Base-by-base conservation (phyloP, 2,888 invertebrate genomes). In the Scelioninae gen. 1 region DNA sequence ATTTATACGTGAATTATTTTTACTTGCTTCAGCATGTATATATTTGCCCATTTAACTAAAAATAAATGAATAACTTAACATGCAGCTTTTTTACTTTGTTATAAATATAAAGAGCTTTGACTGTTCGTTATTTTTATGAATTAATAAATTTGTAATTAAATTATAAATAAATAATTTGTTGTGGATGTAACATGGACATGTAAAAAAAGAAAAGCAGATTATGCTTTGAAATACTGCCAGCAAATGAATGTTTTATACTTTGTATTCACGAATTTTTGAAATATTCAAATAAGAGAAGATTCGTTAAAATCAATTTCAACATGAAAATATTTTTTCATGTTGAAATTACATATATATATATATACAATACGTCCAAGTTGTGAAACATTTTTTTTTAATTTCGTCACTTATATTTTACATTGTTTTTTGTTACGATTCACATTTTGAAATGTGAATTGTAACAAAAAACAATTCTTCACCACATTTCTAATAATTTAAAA, bases 191-290 rank as follows among this genome's bases (percentile, higher is more conserved):
- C 45, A 8, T 23, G 1, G 11, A 10, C 5, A 10, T 8, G 15
- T 15, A 15, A 29, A 29, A 29, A 49, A 49, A 23, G 11, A 49
- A 10, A 11, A 4, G 3, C 7, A 49, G 23, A 11, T 23, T 23
- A 29, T 23, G 23, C 11, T 49, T 23, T 49, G 29, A 49, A 49
- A 49, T 49, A 49, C 6, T 23, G 49, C 29, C 49, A 49, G 9
- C 23, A 32, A 55, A 55, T 32, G 53, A 31, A 55, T 32, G 49
- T 55, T 55, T 32, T 55, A 55, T 55, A 32, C 53, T 15, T n/a
- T 32, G 53, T 11, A 13, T 9, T 4, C 23, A 49, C 23, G 29
- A 49, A 49, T 23, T 23, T 49, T 29, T 49, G 5, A 49, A 49
- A 49, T 13, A 49, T 49, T 23, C n/a, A n/a, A n/a, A n/a, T n/a